phyloP scores from a whole-genome alignment of 1,140 invertebrate genomes.

The Zaprionus kolodkinae region DNA sequence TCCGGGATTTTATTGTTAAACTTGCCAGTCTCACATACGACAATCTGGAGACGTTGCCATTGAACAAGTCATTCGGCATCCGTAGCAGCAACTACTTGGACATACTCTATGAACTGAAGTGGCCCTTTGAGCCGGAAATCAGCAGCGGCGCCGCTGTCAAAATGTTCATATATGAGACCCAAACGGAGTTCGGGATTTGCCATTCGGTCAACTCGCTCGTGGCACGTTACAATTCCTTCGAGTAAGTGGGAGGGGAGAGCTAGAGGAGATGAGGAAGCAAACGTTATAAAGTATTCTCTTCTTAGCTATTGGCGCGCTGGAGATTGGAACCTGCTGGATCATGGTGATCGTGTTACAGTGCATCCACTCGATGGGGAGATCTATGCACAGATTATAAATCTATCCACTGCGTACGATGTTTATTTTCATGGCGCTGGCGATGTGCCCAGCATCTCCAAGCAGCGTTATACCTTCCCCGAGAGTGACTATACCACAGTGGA shows the following conservation, averaged over 20 bases:
- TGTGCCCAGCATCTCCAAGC: conserved; percentile 86
- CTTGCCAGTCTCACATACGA: conserved; percentile 86
- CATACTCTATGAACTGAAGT: conserved; percentile 85
- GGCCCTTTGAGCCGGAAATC: conserved; percentile 85
- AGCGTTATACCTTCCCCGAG: conserved; percentile 84
- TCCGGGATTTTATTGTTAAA: conserved; percentile 85
- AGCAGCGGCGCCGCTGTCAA: conserved; percentile 85
- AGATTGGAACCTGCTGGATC: conserved; percentile 85
- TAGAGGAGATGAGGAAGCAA: too few relatives aligned
- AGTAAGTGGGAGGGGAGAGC: conserved; percentile 85
- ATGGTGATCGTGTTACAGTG: conserved; percentile 86
- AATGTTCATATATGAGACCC: conserved; percentile 85
- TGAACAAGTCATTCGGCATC: conserved; percentile 84
- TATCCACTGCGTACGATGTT: conserved; percentile 87
- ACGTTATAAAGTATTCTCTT: neutral
- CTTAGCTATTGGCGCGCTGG: conserved; percentile 86
- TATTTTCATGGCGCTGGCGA: conserved; percentile 86
- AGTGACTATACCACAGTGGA: conserved; percentile 83
- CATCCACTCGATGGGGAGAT: conserved; percentile 89
- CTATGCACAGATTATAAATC: conserved; percentile 89
- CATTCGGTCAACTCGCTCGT: conserved; percentile 88
- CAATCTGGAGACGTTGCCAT: conserved; percentile 86
- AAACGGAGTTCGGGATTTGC: conserved; percentile 88
- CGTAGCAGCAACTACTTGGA: conserved; percentile 85
- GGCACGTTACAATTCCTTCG: conserved; percentile 87